Evolutionary conservation across 1,140 invertebrate genomes (phyloP).

Genomic region (Drosophila teissieri): DNA sequence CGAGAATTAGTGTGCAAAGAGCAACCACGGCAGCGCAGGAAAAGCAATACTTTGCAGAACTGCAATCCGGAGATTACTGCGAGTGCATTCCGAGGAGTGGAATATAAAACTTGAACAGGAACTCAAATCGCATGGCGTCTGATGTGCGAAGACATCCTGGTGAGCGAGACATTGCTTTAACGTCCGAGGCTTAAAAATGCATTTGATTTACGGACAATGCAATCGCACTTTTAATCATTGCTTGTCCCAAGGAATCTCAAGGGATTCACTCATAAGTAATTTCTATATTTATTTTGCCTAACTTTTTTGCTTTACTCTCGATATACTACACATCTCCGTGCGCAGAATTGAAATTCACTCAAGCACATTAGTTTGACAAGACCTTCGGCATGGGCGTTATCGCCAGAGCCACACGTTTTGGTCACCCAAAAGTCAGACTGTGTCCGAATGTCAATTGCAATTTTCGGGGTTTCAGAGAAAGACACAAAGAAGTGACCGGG

Average conservation of each 20-base stretch:
- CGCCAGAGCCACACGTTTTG: conserved; percentile 10
- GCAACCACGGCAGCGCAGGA: conserved; percentile 25
- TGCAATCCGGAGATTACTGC: conserved; percentile 52
- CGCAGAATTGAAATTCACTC: background rate
- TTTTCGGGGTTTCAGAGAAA: conserved; percentile 10
- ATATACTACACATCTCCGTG: background rate
- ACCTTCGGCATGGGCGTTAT: conserved; percentile 26
- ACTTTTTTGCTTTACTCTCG: too few relatives aligned
- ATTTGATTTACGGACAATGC: background rate
- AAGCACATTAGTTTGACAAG: conserved; percentile 2
- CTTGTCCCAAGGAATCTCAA: background rate
- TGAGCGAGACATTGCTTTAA: conserved; percentile 5
- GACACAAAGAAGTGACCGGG: conserved; percentile 14
- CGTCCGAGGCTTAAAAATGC: background rate
- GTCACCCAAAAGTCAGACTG: conserved; percentile 14
- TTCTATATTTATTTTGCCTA: too few relatives aligned
- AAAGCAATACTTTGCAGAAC: conserved; percentile 44
- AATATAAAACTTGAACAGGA: conserved; percentile 29
- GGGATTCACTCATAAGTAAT: too few relatives aligned
- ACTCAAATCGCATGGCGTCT: conserved; percentile 22
- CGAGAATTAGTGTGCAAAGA: conserved; percentile 58
- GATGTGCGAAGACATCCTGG: conserved; percentile 10
- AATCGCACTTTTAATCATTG: background rate
- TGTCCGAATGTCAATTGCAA: conserved; percentile 44
- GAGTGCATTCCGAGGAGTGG: conserved; percentile 31